phyloP scores from a whole-genome alignment of 2,888 invertebrate genomes.

The Fissipunctia ypsillon region DNA sequence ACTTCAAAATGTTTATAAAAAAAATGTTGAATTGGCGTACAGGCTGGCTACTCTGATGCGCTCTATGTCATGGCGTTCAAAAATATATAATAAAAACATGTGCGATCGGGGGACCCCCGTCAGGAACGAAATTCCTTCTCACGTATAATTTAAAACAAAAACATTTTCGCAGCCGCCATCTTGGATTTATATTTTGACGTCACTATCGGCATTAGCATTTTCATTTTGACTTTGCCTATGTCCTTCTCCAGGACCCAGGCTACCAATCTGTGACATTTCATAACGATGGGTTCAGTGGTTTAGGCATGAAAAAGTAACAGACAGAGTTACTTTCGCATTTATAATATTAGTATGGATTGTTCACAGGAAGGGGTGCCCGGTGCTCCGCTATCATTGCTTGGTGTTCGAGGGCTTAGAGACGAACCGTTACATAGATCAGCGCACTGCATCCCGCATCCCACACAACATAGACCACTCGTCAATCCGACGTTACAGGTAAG shows the following conservation, averaged over 20 bases:
- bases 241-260: background rate
- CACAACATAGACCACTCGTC: conserved; percentile 81
- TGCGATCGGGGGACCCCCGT: too few species aligned
- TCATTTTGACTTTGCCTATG: too few species aligned
- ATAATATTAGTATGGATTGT: background rate
- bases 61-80: background rate
- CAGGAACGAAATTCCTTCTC: too few species aligned
- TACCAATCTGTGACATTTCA: background rate
- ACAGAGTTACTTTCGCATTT: background rate
- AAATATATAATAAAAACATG: too few species aligned
- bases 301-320: background rate
- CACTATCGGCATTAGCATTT: too few species aligned
- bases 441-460: conserved; percentile 93
- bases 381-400: conserved; percentile 83
- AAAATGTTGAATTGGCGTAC: too few species aligned
- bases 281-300: background rate
- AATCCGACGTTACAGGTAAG: conserved; percentile 86
- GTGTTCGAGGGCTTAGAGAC: conserved; percentile 87
- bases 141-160: too few species aligned
- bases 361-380: conserved; percentile 80
- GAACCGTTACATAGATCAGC: conserved; percentile 93
- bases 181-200: too few species aligned
- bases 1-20: background rate
- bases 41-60: background rate
- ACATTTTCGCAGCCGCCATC: too few species aligned